Evolutionary conservation across 2,888 invertebrate species (phyloP).

Genomic region (Oeneis ivallda): DNA sequence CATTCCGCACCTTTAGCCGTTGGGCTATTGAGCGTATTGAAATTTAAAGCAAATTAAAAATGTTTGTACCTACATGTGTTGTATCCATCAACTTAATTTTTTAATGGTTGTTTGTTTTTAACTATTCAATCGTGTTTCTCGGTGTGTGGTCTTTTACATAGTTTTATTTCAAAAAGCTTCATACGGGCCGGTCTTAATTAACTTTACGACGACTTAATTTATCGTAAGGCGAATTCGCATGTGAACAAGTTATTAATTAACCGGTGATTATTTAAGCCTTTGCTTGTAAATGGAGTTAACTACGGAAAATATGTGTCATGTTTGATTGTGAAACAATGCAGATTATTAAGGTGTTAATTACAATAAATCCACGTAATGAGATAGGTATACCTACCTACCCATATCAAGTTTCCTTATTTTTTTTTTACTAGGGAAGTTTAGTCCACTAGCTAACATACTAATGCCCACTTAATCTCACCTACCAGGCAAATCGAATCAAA

Average conservation of each 20-base stretch:
- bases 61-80: neutral
- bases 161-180: constrained; percentile 34
- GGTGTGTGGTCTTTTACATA: constrained; percentile 47
- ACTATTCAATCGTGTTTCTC: constrained; percentile 28
- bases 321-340: constrained; percentile 24
- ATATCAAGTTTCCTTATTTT: no score
- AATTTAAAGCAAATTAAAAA: no score
- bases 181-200: constrained; percentile 29
- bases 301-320: constrained; percentile 22
- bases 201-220: constrained; percentile 43
- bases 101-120: constrained; percentile 15
- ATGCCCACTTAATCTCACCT: no score
- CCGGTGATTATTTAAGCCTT: constrained; percentile 30
- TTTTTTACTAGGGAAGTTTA: no score
- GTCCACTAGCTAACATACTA: no score
- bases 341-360: constrained; percentile 21
- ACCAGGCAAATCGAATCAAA: no score
- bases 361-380: neutral
- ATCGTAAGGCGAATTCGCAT: constrained; percentile 39
- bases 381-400: no score
- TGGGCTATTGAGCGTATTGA: neutral
- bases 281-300: constrained; percentile 27
- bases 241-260: constrained; percentile 37
- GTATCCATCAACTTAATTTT: neutral
- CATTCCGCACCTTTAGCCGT: no score